Conservation (phyloP, 2,113 vertebrate genomes). For the Antennarius striatus region DNA sequence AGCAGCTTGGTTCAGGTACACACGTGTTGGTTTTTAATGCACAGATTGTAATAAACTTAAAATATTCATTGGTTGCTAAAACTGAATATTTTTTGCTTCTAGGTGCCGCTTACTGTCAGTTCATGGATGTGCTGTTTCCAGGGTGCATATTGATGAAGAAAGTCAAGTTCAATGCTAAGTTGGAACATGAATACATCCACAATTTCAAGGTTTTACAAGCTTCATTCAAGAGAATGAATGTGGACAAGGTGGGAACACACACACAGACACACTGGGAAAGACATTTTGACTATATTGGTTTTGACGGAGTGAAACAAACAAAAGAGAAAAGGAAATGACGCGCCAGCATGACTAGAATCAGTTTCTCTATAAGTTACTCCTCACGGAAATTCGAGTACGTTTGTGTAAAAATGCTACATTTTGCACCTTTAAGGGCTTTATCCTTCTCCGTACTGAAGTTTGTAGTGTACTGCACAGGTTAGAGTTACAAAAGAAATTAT, state of each 20-base stretch:
- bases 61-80: not conserved
- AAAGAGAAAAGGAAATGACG: too few species aligned
- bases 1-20: conserved; percentile 93
- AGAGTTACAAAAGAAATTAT: not conserved
- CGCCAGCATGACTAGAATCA: not conserved
- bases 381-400: not conserved
- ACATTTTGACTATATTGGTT: too few species aligned
- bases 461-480: too few species aligned
- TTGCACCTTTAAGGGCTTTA: not conserved
- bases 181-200: conserved; percentile 95
- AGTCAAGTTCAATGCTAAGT: conserved; percentile 93
- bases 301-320: too few species aligned
- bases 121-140: conserved; percentile 98
- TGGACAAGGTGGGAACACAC: conserved; percentile 91
- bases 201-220: conserved; percentile 97
- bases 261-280: not conserved
- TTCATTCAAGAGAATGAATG: conserved; percentile 94
- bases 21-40: not conserved
- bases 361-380: not conserved
- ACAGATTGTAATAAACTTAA: not conserved
- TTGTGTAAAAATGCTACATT: not conserved
- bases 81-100: not conserved
- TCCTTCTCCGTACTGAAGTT: not conserved
- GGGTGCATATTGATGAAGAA: conserved; percentile 92
- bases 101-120: conserved; percentile 95